A percentile compares a stretch with the other conserved stretches of the same genome.
Conservation (phyloP, 2,888 invertebrate species). For the Flexamia atlantica region DNA sequence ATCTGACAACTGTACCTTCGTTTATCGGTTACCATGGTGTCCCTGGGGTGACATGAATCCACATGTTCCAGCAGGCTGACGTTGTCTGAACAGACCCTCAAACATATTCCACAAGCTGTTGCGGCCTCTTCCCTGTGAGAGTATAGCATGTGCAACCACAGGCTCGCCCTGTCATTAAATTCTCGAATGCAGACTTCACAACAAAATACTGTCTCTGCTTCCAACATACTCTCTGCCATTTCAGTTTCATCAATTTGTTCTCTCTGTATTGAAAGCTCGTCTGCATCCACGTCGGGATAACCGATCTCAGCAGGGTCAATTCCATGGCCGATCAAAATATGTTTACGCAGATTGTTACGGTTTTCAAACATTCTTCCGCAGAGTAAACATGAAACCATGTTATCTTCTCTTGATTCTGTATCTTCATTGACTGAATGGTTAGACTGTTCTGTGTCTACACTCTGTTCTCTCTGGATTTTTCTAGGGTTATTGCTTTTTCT, state of each 20-base stretch:
- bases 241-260: constrained; percentile 71
- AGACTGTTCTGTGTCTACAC: constrained; percentile 67
- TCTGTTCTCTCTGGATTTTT: constrained; percentile 70
- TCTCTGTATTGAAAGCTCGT: constrained; percentile 60
- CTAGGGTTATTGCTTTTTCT: constrained; percentile 75
- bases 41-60: constrained; percentile 74
- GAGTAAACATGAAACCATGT: constrained; percentile 74
- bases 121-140: constrained; percentile 77
- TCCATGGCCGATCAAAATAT: constrained; percentile 77
- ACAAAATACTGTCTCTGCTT: constrained; percentile 75
- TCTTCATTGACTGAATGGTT: constrained; percentile 64
- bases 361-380: constrained; percentile 76
- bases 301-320: constrained; percentile 70
- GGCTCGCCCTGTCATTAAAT: constrained; percentile 76
- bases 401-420: constrained; percentile 48
- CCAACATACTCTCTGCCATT: constrained; percentile 73
- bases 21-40: constrained; percentile 69
- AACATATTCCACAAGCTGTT: constrained; percentile 78
- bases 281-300: constrained; percentile 1
- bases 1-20: constrained; percentile 73
- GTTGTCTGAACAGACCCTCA: constrained; percentile 76
- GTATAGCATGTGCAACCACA: constrained; percentile 78
- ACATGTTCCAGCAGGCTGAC: constrained; percentile 77
- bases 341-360: constrained; percentile 76
- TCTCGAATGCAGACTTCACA: constrained; percentile 76